Evolutionary conservation across 2,113 vertebrate genomes (phyloP), one percentile per base, ranked within the genome.

Genomic region (Tupaia tana): DNA sequence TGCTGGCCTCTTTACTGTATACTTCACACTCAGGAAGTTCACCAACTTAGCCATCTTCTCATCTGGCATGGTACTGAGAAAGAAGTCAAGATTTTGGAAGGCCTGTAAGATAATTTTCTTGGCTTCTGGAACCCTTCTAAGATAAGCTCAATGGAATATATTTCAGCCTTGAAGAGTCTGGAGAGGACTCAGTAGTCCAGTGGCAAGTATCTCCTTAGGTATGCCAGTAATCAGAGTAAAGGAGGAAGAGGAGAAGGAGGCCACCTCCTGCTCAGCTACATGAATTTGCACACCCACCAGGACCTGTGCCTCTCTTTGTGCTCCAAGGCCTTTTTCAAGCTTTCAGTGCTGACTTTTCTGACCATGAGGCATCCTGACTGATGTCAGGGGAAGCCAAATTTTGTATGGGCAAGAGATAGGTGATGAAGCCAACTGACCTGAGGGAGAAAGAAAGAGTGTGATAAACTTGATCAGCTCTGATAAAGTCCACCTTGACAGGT

Each of bases 1-100:
- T n/a, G n/a, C n/a, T n/a, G n/a, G 56, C 81, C 96, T 67, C 56
- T 96, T 90, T 64, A 11, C 27, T 52, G 14, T 0, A 63, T 96
- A 96, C 31, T 92, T 96, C n/a, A 16, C 5, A 59, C 64, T 87
- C 81, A 97, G 86, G 12, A 92, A 90, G 61, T 58, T 54, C 20
- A 96, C 71, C 81, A 96, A 24, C 5, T 93, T 61, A n/a, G 0
- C 29, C 20, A 92, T 13, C 91, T 90, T 95, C 29, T 67, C 66
- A 3, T 71, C 24, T 3, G 95, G 25, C 15, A 3, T 2, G 13
- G 9, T 71, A 58, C 0, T 12, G 4, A 93, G 6, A 3, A 79
- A 16, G 6, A 20, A 4, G 11, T 31, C 16, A 2, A 71, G 6
- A 2, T 52, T 16, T 13, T 10, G 9, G 15, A 3, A 15, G 43